A percentile compares a stretch with the other conserved stretches of the same genome.
phyloP scores from a whole-genome alignment of 2,888 invertebrate species.

The Catocala nupta region DNA sequence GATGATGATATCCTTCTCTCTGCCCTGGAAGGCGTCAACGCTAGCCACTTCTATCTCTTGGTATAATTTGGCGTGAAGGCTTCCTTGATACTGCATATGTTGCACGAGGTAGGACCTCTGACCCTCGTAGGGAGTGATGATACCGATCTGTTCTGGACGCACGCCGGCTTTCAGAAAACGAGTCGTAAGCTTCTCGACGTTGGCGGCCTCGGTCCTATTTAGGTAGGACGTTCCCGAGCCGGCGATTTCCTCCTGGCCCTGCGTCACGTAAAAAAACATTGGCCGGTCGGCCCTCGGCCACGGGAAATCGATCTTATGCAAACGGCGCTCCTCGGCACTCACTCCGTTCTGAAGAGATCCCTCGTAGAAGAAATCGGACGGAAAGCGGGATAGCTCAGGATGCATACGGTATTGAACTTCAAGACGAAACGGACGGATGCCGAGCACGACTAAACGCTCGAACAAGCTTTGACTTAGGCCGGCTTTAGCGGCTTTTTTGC shows the following conservation, averaged over 20 bases:
- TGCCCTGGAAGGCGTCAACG: constrained; percentile 99
- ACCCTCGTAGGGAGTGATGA: constrained; percentile 99
- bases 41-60: constrained; percentile 99
- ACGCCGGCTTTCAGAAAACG: constrained; percentile 97
- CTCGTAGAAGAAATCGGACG: constrained; percentile 99
- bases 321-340: constrained; percentile 97
- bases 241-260: constrained; percentile 99
- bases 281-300: constrained; percentile 99
- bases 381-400: constrained; percentile 98
- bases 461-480: constrained; percentile 99
- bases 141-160: constrained; percentile 99
- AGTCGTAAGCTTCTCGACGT: constrained; percentile 99
- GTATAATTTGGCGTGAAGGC: constrained; percentile 98
- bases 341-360: constrained; percentile 99
- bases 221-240: constrained; percentile 99
- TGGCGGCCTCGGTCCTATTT: constrained; percentile 99
- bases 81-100: constrained; percentile 99
- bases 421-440: constrained; percentile 98
- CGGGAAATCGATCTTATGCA: constrained; percentile 97
- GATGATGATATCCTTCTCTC: constrained; percentile 99
- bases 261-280: constrained; percentile 99
- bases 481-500: constrained; percentile 98
- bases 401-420: constrained; percentile 99
- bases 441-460: constrained; percentile 98
- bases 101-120: constrained; percentile 99